A percentile compares a stretch with the other conserved stretches of the same genome.
These are phyloP conservation scores for Drosophila borealis DNA, from an alignment of 2,888 invertebrate genomes.

Conservation along the genomic window DNA sequence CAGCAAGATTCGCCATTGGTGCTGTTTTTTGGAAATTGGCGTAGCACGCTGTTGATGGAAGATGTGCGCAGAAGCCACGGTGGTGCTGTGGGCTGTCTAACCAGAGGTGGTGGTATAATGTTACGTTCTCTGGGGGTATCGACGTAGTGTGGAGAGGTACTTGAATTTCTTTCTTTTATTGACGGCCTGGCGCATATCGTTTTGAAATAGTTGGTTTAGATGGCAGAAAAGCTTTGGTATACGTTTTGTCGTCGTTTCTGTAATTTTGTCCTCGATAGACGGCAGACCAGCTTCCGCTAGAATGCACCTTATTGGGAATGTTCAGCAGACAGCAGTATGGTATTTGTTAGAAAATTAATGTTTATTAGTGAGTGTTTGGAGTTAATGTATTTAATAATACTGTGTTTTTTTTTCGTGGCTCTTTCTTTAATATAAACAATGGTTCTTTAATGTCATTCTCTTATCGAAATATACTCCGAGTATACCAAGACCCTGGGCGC, in stretches of 20 bases:
- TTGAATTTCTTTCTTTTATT: not conserved
- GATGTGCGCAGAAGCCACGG: conserved; percentile 6
- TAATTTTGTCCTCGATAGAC: not conserved
- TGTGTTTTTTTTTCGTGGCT: not conserved
- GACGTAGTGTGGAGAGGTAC: not conserved
- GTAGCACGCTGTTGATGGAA: conserved; percentile 1
- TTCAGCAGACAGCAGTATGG: not conserved
- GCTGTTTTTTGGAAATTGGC: not conserved
- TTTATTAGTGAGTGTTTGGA: conserved; percentile 1
- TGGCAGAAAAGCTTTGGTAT: conserved; percentile 11
- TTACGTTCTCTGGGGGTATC: conserved; percentile 5
- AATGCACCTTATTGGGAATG: conserved; percentile 1
- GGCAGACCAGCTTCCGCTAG: conserved; percentile 1
- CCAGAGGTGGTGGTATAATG: conserved; percentile 5
- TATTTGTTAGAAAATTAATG: not conserved
- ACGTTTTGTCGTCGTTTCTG: not conserved
- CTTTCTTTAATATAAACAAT: not conserved
- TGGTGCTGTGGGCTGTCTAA: conserved; percentile 1
- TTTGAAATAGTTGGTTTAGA: conserved; percentile 4
- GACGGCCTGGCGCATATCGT: not conserved
- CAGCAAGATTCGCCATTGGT: conserved; percentile 7
- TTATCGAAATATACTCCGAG: not conserved
- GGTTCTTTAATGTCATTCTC: not conserved
- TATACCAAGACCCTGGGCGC: not conserved
- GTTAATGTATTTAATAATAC: not conserved